Conservation (phyloP, 2,113 vertebrate genomes). For the Sander vitreus region DNA sequence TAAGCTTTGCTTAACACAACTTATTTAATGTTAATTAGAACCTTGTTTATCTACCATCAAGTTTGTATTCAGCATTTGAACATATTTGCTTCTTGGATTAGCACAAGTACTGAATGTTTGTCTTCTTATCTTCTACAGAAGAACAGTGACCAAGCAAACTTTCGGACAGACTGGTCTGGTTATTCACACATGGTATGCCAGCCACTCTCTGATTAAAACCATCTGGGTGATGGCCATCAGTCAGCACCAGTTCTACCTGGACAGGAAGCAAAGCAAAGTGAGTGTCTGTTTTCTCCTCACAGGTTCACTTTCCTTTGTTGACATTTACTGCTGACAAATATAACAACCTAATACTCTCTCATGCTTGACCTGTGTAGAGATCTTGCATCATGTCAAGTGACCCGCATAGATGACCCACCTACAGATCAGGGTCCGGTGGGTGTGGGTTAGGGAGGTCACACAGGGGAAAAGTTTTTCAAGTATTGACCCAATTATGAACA, state of each 20-base stretch:
- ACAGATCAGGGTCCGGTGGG: background rate
- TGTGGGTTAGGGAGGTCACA: background rate
- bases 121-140: constrained; percentile 80
- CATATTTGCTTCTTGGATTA: constrained; percentile 7
- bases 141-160: constrained; percentile 91
- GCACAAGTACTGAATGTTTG: constrained; percentile 14
- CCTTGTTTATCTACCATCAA: background rate
- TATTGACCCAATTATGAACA: background rate
- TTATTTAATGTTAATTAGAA: constrained; percentile 11
- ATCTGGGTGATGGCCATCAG: constrained; percentile 99
- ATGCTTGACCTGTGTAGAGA: constrained; percentile 3
- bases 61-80: background rate
- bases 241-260: constrained; percentile 99
- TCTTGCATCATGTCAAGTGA: background rate
- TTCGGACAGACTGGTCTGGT: constrained; percentile 94
- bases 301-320: background rate
- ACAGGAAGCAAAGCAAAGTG: constrained; percentile 98
- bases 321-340: background rate
- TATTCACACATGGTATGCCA: constrained; percentile 98
- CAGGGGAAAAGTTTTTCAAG: background rate
- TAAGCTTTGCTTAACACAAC: background rate
- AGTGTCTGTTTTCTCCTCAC: constrained; percentile 77
- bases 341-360: background rate
- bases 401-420: background rate
- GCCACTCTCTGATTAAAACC: constrained; percentile 97